Conservation (phyloP, 2,797 vertebrate species). For the Huso huso region DNA sequence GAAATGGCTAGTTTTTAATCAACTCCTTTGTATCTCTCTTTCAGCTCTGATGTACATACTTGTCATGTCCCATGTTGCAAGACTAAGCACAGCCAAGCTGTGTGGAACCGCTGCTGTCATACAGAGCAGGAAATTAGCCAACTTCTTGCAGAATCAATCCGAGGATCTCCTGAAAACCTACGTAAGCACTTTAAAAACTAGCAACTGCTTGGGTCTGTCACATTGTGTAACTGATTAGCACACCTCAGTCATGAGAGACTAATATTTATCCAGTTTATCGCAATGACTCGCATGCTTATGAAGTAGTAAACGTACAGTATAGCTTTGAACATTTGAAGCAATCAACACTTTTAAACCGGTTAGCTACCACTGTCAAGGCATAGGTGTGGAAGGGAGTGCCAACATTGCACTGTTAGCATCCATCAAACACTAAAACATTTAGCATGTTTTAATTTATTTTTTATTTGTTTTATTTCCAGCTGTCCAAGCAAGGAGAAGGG, state of each 20-base stretch:
- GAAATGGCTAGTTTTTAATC: neutral
- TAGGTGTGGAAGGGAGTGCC: no score
- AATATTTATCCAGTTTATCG: no score
- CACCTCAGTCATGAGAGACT: neutral
- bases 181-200: constrained; percentile 32
- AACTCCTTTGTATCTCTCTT: neutral
- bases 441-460: neutral
- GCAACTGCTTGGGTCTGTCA: neutral
- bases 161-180: fast-evolving
- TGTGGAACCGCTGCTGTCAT: neutral
- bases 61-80: neutral
- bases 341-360: no score
- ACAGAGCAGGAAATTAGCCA: fast-evolving
- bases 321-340: no score
- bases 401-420: no score
- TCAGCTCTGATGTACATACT: neutral
- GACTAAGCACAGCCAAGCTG: neutral
- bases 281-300: no score
- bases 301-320: no score
- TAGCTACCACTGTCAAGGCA: no score
- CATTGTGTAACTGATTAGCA: neutral
- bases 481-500: neutral
- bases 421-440: no score
- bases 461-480: neutral
- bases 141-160: fast-evolving